Base-by-base conservation (phyloP, 2,888 invertebrate genomes). In the Luperina testacea region DNA sequence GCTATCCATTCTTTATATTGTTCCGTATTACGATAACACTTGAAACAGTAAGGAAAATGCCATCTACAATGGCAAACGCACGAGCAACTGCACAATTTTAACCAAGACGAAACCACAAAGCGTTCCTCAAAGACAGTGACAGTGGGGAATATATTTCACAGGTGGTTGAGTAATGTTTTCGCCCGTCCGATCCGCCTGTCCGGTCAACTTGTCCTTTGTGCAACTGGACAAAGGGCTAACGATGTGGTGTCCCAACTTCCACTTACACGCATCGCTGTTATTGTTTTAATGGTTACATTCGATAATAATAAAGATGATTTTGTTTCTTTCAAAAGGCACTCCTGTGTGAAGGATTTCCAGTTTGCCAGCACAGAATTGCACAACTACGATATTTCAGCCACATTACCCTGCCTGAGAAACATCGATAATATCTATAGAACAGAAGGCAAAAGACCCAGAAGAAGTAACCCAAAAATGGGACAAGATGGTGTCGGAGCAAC, bases 241-340 rank as follows among this genome's bases (percentile, higher is more conserved):
- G 92, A 93, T 92, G 94, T 88, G 95, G 95, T 93, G 80, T 83
- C 81, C 72, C 88, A 87, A 92, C 93, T 88, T 92, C 83, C 90
- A 87, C 85, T 87, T 91, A 82, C 85, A 95, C 93, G 96, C 94
- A 89, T 92, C 91, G 90, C 72, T 93, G 90, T 93, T 90, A 95
- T 90, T 80, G 89, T 95, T 96, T 95, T 96, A 96, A 96, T 95
- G 95, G 91, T 89, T 59, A 64, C 70, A 76, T 84, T 42, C 24
- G 24, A 75, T 72, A 53, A 59, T 27, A 27, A 64, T 68, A 69
- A 42, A 38, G 20, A 27, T 53, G 7, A 6, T 45, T 57, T 32
- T 53, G 2, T 75, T 65, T 69, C 38, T 51, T 63, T 24, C 6
- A 64, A 71, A 59, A n/a, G 5, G 27, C 32, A 24, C 53, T 67